A percentile compares a stretch with the other conserved stretches of the same genome.
phyloP scores from a whole-genome alignment of 2,888 invertebrate genomes.

The Argynnis bischoffii region DNA sequence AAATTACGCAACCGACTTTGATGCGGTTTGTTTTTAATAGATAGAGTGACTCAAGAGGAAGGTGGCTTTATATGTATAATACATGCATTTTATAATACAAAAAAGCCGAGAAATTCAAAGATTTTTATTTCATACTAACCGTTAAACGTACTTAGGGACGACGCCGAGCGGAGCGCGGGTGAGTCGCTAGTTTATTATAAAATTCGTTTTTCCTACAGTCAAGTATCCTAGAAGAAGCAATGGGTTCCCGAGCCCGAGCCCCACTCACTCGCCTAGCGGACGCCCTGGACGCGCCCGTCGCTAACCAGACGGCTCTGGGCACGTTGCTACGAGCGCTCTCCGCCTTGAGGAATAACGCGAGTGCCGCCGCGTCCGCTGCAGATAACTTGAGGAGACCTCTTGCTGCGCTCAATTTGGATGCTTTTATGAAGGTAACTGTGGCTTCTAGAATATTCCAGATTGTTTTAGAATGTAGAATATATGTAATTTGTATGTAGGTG shows the following conservation, averaged over 20 bases:
- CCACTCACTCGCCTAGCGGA: slow-evolving; percentile 88
- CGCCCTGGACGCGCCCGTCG: slow-evolving; percentile 88
- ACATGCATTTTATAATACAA: no score
- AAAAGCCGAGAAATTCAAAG: no score
- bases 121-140: no score
- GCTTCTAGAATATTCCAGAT: background rate
- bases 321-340: slow-evolving; percentile 87
- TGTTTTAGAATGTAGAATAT: background rate
- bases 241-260: slow-evolving; percentile 86
- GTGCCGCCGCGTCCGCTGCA: slow-evolving; percentile 88
- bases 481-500: background rate
- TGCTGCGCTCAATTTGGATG: slow-evolving; percentile 86
- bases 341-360: slow-evolving; percentile 88
- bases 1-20: no score
- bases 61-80: no score
- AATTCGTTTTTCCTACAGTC: slow-evolving; percentile 78
- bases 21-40: no score
- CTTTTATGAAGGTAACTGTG: slow-evolving; percentile 67
- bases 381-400: slow-evolving; percentile 88
- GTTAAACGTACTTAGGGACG: no score
- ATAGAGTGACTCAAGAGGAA: no score
- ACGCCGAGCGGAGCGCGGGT: no score
- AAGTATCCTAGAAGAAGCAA: slow-evolving; percentile 87
- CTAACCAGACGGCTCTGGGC: slow-evolving; percentile 89
- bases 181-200: no score